Conservation (phyloP, 2,888 invertebrate genomes). For the Salticus scenicus region DNA sequence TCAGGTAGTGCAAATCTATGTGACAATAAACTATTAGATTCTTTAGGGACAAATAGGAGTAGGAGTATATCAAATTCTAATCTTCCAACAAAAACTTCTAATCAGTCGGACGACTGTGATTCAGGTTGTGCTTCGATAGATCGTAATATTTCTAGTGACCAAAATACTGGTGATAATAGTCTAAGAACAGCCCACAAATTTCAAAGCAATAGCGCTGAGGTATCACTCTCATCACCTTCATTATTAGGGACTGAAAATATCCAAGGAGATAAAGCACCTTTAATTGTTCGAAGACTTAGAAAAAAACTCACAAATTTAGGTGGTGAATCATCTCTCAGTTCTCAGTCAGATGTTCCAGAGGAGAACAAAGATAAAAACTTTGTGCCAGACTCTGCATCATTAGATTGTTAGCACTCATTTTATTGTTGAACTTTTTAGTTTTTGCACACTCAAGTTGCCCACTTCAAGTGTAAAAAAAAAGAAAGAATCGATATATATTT, state of each 20-base stretch:
- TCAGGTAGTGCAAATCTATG: not conserved
- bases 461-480: not conserved
- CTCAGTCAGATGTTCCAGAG: conserved; percentile 43
- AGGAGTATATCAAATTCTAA: conserved; percentile 9
- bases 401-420: conserved; percentile 43
- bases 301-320: conserved; percentile 22
- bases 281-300: conserved; percentile 15
- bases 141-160: not conserved
- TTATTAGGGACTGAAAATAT: conserved; percentile 16
- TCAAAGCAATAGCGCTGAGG: conserved; percentile 10
- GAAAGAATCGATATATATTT: too few relatives aligned
- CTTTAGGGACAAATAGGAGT: conserved; percentile 1
- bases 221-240: conserved; percentile 4
- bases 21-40: conserved; percentile 6
- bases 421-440: not conserved
- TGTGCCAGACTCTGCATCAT: conserved; percentile 45
- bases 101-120: conserved; percentile 18
- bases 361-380: conserved; percentile 23
- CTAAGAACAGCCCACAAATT: conserved; percentile 18
- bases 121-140: conserved; percentile 25
- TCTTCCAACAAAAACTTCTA: not conserved
- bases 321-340: conserved; percentile 43
- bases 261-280: conserved; percentile 27
- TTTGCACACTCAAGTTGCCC: conserved; percentile 27
- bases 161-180: conserved; percentile 13